Conservation (phyloP, 1,140 invertebrate genomes). For the Adoxophyes honmai region DNA sequence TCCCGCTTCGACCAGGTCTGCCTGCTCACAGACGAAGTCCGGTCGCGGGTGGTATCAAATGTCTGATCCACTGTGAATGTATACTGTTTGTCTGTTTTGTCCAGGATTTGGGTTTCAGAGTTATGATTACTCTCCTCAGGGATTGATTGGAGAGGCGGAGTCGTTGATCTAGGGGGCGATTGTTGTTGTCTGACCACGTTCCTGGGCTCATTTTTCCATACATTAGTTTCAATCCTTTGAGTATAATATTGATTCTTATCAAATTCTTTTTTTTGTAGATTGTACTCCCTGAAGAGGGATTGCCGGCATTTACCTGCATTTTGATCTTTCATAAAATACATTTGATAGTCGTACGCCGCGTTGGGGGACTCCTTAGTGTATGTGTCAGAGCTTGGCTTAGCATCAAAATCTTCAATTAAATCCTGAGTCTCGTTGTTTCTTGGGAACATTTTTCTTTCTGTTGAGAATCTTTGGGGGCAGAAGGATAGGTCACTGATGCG, state of each 20-base stretch:
- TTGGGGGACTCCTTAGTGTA: constrained; percentile 72
- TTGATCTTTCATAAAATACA: constrained; percentile 39
- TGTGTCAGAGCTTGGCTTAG: constrained; percentile 64
- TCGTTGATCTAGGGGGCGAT: constrained; percentile 60
- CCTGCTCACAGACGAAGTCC: constrained; percentile 26
- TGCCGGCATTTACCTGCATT: constrained; percentile 51
- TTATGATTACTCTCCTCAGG: constrained; percentile 68
- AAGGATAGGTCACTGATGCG: constrained; percentile 69
- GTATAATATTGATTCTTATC: constrained; percentile 33
- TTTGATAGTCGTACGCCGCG: constrained; percentile 37
- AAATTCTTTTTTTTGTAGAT: constrained; percentile 32
- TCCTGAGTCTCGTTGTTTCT: constrained; percentile 63
- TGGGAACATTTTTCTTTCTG: constrained; percentile 59
- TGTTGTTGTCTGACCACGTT: constrained; percentile 47
- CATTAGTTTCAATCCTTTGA: constrained; percentile 36
- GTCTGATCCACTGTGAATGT: constrained; percentile 63
- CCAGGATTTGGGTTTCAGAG: constrained; percentile 45
- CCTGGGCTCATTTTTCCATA: constrained; percentile 51
- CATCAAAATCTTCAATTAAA: constrained; percentile 45
- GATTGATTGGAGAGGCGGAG: constrained; percentile 66
- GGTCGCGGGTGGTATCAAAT: constrained; percentile 43
- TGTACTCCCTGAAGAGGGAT: constrained; percentile 54
- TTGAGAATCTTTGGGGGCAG: constrained; percentile 69
- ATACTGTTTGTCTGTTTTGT: constrained; percentile 47
- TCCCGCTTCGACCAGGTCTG: constrained; percentile 61